These are phyloP conservation scores for Jaculus jaculus DNA, from an alignment of 2,113 vertebrate genomes.

Conservation along the genomic window DNA sequence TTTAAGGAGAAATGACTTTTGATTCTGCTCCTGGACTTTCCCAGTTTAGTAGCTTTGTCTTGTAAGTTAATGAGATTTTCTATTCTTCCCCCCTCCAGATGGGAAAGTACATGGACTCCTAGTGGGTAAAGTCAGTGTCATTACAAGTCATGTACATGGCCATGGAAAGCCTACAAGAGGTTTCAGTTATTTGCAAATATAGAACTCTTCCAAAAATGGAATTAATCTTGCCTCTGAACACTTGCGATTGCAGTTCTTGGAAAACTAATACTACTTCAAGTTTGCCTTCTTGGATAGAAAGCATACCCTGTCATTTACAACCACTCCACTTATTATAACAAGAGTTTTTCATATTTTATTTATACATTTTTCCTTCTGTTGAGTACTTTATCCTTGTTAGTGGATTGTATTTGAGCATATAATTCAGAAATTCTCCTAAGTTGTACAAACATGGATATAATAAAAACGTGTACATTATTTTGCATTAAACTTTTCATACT, in stretches of 20 bases:
- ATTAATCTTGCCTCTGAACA: background rate
- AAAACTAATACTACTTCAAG: background rate
- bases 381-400: conserved; percentile 65
- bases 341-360: background rate
- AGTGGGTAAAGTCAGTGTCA: background rate
- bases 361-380: conserved; percentile 35
- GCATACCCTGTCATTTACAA: conserved; percentile 1
- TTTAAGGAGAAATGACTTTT: background rate
- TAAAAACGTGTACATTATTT: conserved; percentile 43
- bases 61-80: background rate
- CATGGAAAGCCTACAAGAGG: background rate
- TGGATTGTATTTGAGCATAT: conserved; percentile 41
- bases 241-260: background rate
- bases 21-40: background rate
- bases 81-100: background rate
- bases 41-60: too few species aligned
- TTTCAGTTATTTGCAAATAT: conserved; percentile 35
- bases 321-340: conserved; percentile 13
- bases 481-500: conserved; percentile 52
- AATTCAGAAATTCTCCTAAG: conserved; percentile 56
- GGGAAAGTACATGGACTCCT: background rate
- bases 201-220: background rate
- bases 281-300: background rate
- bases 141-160: background rate
- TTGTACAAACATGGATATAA: conserved; percentile 51